Conservation (phyloP, 2,797 vertebrate genomes). For the Cynopterus sphinx region DNA sequence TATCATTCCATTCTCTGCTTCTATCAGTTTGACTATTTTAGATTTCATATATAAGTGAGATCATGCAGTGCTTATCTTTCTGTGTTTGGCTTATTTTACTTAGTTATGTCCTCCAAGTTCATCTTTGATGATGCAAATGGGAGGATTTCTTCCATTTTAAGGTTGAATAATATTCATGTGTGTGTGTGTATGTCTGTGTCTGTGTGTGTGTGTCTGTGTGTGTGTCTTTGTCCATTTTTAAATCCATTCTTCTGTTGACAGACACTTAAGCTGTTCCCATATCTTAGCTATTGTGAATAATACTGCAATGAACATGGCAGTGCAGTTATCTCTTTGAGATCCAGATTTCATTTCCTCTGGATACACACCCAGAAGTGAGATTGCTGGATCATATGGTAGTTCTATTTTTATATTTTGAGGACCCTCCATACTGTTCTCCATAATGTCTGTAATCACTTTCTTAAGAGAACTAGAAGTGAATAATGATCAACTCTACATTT, state of each 20-base stretch:
- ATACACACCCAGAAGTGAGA: background rate
- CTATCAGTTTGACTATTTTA: background rate
- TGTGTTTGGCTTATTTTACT: background rate
- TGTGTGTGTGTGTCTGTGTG: background rate
- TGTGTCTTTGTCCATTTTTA: background rate
- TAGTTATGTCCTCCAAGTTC: background rate
- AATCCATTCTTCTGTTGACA: background rate
- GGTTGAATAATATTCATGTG: background rate
- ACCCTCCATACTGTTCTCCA: background rate
- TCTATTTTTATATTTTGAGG: background rate
- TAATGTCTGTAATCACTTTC: background rate
- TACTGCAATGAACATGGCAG: background rate
- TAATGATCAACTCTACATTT: background rate
- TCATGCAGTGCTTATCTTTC: background rate
- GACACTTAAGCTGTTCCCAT: background rate
- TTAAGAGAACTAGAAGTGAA: background rate
- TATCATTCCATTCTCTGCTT: background rate
- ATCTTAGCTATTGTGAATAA: background rate
- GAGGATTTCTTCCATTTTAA: background rate
- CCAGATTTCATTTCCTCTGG: background rate
- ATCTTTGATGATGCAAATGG: background rate
- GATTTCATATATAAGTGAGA: background rate
- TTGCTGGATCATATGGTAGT: background rate
- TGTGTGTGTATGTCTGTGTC: background rate
- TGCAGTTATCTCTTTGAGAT: background rate